Conservation (phyloP, 2,888 invertebrate species). For the Apamea sordens region DNA sequence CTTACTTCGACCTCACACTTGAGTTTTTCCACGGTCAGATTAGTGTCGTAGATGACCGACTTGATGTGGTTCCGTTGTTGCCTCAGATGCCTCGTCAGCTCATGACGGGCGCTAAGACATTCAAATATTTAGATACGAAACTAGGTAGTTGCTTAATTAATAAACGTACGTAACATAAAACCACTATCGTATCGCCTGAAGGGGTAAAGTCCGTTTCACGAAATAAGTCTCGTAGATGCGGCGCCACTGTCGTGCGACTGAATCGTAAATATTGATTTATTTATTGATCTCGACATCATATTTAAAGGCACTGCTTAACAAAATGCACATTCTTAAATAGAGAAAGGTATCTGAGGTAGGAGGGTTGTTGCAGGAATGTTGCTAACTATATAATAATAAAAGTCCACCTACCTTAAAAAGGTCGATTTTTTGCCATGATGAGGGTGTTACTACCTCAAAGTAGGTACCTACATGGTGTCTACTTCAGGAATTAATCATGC, state of each 20-base stretch:
- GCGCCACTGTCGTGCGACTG: too few relatives aligned
- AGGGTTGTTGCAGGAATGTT: too few relatives aligned
- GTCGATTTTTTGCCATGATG: background rate
- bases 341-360: too few relatives aligned
- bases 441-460: background rate
- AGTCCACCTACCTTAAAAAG: background rate
- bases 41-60: slow-evolving; percentile 77
- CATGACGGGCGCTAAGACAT: slow-evolving; percentile 73
- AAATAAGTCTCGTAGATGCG: too few relatives aligned
- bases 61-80: slow-evolving; percentile 81
- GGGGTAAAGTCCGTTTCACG: background rate
- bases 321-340: too few relatives aligned
- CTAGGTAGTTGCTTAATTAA: background rate
- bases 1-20: slow-evolving; percentile 78
- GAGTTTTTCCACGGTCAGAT: slow-evolving; percentile 74
- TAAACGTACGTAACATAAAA: background rate
- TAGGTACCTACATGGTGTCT: background rate
- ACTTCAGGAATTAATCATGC: background rate
- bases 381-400: too few relatives aligned
- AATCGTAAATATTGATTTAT: too few relatives aligned
- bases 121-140: slow-evolving; percentile 1
- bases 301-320: too few relatives aligned
- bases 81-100: slow-evolving; percentile 75
- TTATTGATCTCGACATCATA: too few relatives aligned
- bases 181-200: background rate